Evolutionary conservation across 2,113 vertebrate species (phyloP), one percentile per base, ranked within the genome.

Genomic region (Toxotes jaculatrix): DNA sequence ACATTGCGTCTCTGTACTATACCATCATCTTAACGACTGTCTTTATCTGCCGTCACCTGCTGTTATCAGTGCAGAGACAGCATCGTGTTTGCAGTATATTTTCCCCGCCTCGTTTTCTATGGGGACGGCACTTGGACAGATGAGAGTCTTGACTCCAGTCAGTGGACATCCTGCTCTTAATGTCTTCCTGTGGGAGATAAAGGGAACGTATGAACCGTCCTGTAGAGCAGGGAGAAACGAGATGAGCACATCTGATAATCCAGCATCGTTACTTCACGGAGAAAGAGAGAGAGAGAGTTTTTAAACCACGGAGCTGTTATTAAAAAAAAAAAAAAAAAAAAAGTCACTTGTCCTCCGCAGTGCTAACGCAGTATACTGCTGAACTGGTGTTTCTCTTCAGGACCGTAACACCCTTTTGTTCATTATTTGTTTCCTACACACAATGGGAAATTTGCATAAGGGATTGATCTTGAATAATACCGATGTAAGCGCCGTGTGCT

Each of bases 101-200:
- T 43, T 1, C 36, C 49, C 34, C 8, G 34, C 49, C 81, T 90
- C 73, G 31, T 89, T 77, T 84, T 51, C 31, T 56, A 14, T 1
- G 5, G 36, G 51, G 23, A 42, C 34, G 60, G 55, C 76, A 57
- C 83, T 74, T 45, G 75, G 83, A 87, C 79, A 60, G 76, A 91
- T 86, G 71, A 89, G 71, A 59, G 43, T 78, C 57, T 80, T 4
- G 47, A 38, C 80, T 84, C 19, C 75, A 78, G 42, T 84, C 34
- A 7, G 72, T 87, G 84, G 64, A 89, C 84, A 88, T 87, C 87
- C 80, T 90, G 88, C 59, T 79, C 79, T 80, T 94, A 91, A 93
- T 92, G 90, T 87, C 82, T 91, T 91, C 91, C 89, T 69, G 85
- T 77, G 77, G 40, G 21, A 87, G 88, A 91, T 90, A 91, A 87